Base-by-base conservation (phyloP, 2,113 vertebrate species). In the Nipponia nippon region DNA sequence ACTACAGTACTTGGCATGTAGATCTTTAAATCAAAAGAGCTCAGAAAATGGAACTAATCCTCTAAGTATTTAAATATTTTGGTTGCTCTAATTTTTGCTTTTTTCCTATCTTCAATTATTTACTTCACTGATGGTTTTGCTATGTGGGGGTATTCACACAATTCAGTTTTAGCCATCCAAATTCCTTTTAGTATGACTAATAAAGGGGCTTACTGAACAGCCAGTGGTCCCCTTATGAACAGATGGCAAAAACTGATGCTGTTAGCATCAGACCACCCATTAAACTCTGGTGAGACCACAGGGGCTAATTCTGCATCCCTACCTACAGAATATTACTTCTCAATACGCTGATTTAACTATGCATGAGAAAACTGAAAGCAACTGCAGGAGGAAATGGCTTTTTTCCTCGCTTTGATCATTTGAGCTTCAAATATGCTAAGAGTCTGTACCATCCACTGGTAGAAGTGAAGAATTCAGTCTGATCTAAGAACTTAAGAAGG, bases 171-270 rank as follows among this genome's bases (percentile, higher is more conserved):
- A 82, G 52, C 42, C 36, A 94, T 93, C 10, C 59, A 91, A 8
- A 78, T 84, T 84, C 90, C 83, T 89, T 72, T 88, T 76, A 77
- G 38, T 79, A 58, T 92, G 66, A 95, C 89, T 95, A 93, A 86
- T 67, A 77, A 70, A 87, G 49, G 25, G 49, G 4, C 34, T 86
- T 79, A 73, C 93, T 50, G 86, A 93, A 93, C 84, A 96, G 77
- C 29, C 81, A 95, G 91, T 40, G 69, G 84, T 87, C 47, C 65
- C 40, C 40, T 93, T 76, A 79, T 53, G 78, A 97, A 91, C 84
- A 96, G 94, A 95, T 87, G 87, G 93, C 73, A 91, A 81, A 89
- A 95, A 79, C 32, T 61, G 73, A 89, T 83, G 61, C 52, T 82
- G 56, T 75, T 84, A 93, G 7, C 18, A 82, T 89, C 84, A 91